Conservation (phyloP, 2,888 invertebrate genomes). For the Drosophila leonis region DNA sequence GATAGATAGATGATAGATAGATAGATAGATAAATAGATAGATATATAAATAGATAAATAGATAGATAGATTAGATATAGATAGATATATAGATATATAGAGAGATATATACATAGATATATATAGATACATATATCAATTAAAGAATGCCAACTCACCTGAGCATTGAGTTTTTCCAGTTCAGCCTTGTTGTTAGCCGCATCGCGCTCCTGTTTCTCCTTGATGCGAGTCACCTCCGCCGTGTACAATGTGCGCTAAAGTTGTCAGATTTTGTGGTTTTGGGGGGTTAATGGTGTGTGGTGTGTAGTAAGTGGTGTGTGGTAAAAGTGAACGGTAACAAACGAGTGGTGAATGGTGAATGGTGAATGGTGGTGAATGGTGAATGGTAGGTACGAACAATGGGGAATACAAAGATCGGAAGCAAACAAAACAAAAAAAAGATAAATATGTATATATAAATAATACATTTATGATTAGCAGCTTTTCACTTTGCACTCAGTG, state of each 20-base stretch:
- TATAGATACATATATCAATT: too few relatives aligned
- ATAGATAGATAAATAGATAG: too few relatives aligned
- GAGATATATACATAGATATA: too few relatives aligned
- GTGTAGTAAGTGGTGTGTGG: background rate
- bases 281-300: conserved; percentile 19
- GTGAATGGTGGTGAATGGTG: background rate
- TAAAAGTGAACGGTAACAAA: background rate
- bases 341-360: background rate
- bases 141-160: conserved; percentile 73
- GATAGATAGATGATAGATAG: too few relatives aligned
- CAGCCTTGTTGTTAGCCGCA: conserved; percentile 59
- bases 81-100: too few relatives aligned
- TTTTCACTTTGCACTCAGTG: background rate
- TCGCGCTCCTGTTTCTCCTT: conserved; percentile 84
- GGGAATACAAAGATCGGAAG: conserved; percentile 18
- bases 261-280: conserved; percentile 29
- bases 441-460: background rate
- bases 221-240: conserved; percentile 83
- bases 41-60: too few relatives aligned
- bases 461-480: background rate
- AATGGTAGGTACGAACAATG: background rate
- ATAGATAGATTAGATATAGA: too few relatives aligned
- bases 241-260: conserved; percentile 83
- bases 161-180: conserved; percentile 68
- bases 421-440: background rate